Evolutionary conservation across 2,797 vertebrate genomes (phyloP).

Genomic region (Liasis olivaceus): DNA sequence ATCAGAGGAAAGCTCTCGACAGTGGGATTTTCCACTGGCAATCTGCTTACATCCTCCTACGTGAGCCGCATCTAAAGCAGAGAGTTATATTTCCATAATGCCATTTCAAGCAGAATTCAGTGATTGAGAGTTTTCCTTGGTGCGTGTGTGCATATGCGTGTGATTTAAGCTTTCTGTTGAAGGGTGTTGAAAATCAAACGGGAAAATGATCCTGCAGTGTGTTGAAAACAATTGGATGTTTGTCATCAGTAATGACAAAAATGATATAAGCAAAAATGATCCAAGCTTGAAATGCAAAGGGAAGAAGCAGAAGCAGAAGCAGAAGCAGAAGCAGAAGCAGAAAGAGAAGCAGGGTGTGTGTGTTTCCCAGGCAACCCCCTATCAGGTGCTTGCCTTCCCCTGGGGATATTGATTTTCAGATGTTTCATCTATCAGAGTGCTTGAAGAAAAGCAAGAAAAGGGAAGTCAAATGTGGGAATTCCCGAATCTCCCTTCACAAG

Average conservation of each 20-base stretch:
- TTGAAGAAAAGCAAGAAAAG: background rate
- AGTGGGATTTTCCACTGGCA: slow-evolving; percentile 64
- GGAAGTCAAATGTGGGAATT: background rate
- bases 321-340: slow-evolving; percentile 31
- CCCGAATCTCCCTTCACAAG: background rate
- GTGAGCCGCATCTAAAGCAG: slow-evolving; percentile 57
- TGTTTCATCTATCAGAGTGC: slow-evolving; percentile 30
- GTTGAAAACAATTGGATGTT: slow-evolving; percentile 15
- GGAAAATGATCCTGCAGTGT: background rate
- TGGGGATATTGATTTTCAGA: slow-evolving; percentile 4
- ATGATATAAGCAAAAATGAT: slow-evolving; percentile 24
- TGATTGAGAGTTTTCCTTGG: background rate
- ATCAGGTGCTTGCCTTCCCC: slow-evolving; percentile 39
- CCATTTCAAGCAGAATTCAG: slow-evolving; percentile 58
- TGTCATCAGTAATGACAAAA: background rate
- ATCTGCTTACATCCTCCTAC: slow-evolving; percentile 20
- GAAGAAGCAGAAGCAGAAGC: slow-evolving; percentile 26
- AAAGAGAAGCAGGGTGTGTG: slow-evolving; percentile 3
- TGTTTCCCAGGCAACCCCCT: slow-evolving; percentile 64
- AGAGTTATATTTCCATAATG: slow-evolving; percentile 54
- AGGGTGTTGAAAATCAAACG: slow-evolving; percentile 26
- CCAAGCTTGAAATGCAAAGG: slow-evolving; percentile 29
- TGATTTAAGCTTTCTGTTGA: accelerated
- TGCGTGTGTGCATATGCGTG: background rate
- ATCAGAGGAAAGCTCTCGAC: slow-evolving; percentile 53